phyloP scores from a whole-genome alignment of 1,140 invertebrate species.

The Laupala kohalensis region DNA sequence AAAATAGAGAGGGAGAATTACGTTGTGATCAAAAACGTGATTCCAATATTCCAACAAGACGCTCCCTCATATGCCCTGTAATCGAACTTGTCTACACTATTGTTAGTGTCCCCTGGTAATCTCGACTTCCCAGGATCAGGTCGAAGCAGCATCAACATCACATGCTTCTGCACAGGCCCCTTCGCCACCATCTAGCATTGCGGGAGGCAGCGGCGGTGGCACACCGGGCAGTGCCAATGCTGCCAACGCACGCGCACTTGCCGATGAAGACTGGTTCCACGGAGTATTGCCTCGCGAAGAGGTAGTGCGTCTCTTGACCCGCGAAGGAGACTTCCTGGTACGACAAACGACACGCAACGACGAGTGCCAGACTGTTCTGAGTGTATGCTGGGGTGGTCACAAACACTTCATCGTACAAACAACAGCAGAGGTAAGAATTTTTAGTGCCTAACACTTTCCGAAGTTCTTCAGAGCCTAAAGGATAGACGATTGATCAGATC shows the following conservation, averaged over 20 bases:
- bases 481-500: no score
- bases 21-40: no score
- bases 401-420: conserved; percentile 97
- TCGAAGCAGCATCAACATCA: conserved; percentile 47
- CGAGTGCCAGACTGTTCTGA: conserved; percentile 84
- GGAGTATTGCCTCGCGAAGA: conserved; percentile 91
- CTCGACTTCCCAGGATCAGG: conserved; percentile 38
- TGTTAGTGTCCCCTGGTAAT: no score
- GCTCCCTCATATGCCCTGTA: no score
- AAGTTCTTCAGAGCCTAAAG: no score
- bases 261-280: conserved; percentile 95
- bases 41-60: no score
- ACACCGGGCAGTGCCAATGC: background rate
- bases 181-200: conserved; percentile 15
- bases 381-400: conserved; percentile 88
- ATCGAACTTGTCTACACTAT: no score
- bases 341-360: conserved; percentile 87
- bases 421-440: conserved; percentile 65
- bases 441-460: no score
- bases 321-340: conserved; percentile 89
- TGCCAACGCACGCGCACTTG: conserved; percentile 29
- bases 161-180: conserved; percentile 48
- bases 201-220: conserved; percentile 1
- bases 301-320: conserved; percentile 74
- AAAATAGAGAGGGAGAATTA: no score